Base-by-base conservation (phyloP, 2,797 vertebrate genomes). In the Coregonus suidteri region DNA sequence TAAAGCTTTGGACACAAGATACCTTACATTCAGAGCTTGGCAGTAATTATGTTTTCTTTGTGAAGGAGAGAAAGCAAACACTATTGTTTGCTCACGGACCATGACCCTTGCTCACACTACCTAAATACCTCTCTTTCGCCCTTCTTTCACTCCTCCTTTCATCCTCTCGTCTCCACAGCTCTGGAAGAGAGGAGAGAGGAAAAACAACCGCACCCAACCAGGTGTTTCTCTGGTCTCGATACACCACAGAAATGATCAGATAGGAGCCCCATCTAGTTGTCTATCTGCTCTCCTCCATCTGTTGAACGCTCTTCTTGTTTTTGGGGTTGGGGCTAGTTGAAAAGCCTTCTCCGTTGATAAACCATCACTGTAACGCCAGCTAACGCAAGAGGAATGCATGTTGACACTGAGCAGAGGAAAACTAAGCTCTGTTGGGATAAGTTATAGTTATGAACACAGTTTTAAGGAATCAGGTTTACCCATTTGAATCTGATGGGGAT, bases 201-300 rank as follows among this genome's bases (percentile, higher is more conserved):
- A 51, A 41, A 20, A 56, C 77, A 6, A 74, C 20, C 62, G 56
- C 71, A 25, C 47, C 66, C 77, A 47, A 75, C 74, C 89, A 85
- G 88, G 87, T 88, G 80, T 82, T 31, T 82, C 66, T 82, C 77
- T 87, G 80, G 78, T 88, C 79, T 80, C 76, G 82, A 89, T 87
- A 25, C 79, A 73, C 13, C 16, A 77, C 59, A 64, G 59, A 64
- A 3, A 9, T 9, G 7, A 7, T 25, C 18, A 0, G 84, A 88
- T 88, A 85, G 79, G 7, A 34, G 76, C 85, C 80, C 79, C 62
- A 88, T 85, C 79, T 1, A 4, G 51, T 70, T 81, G 79, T 71
- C 73, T 53, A 56, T 83, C 75, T 62, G 65, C 79, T 79, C 54
- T 64, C 76, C 75, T 71, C 77, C 76, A 77, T 86, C 79, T 78